Percentiles rank a stretch among this genome's conserved stretches.
These are phyloP conservation scores for Brachionus rubens DNA, from an alignment of 1,140 invertebrate species.

Conservation along the genomic window DNA sequence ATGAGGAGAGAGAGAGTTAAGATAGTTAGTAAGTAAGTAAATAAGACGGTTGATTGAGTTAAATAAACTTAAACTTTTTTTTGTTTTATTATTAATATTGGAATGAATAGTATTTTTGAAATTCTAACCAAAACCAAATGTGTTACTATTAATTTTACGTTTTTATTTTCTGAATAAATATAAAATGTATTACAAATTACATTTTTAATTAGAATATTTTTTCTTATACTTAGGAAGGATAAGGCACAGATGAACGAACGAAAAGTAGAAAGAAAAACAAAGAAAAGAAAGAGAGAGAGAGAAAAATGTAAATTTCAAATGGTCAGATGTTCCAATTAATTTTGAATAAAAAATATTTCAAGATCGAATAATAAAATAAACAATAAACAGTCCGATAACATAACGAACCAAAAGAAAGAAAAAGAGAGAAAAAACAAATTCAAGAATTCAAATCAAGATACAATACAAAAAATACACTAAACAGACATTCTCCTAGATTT, in stretches of 20 bases:
- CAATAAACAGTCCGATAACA: not conserved
- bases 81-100: no score
- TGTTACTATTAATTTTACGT: conserved; percentile 31
- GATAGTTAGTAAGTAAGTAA: not conserved
- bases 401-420: no score
- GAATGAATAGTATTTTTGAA: not conserved
- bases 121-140: conserved; percentile 37
- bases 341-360: conserved; percentile 10
- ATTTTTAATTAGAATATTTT: not conserved
- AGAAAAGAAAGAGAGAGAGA: not conserved
- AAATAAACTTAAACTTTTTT: conserved; percentile 27
- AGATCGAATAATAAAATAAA: not conserved
- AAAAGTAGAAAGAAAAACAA: not conserved
- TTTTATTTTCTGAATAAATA: conserved; percentile 1
- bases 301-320: conserved; percentile 24
- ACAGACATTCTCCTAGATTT: not conserved
- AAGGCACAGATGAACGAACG: conserved; percentile 2
- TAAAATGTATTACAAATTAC: conserved; percentile 30
- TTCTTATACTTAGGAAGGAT: not conserved
- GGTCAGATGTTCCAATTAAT: conserved; percentile 31
- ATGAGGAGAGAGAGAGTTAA: not conserved
- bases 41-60: conserved; percentile 39
- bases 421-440: no score
- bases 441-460: conserved; percentile 30
- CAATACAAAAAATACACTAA: conserved; percentile 21